These are phyloP conservation scores for Aphelocoma californica DNA, from an alignment of 2,797 vertebrate species.

Conservation along the genomic window DNA sequence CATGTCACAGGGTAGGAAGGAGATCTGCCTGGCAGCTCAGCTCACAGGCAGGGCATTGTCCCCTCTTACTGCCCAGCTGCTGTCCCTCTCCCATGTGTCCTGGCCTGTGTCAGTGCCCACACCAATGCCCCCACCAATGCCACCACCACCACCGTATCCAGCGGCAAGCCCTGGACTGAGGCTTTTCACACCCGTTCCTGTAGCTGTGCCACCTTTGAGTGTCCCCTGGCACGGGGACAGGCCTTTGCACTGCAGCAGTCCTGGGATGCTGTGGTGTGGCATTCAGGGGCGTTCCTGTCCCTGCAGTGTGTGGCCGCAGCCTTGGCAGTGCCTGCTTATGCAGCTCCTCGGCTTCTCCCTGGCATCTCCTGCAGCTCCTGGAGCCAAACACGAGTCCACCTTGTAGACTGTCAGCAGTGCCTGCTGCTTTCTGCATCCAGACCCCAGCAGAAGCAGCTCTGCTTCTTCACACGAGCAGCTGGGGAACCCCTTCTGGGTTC, in stretches of 20 bases:
- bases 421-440: background rate
- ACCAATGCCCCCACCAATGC: fast-evolving
- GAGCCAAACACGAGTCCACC: background rate
- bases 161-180: fast-evolving
- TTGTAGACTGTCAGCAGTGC: background rate
- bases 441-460: background rate
- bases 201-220: background rate
- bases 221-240: fast-evolving
- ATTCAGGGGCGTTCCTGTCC: background rate
- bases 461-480: background rate
- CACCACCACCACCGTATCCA: fast-evolving
- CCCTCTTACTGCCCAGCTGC: background rate
- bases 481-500: background rate
- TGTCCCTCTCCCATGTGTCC: background rate
- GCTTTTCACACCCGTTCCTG: fast-evolving
- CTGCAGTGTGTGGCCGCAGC: background rate
- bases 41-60: background rate
- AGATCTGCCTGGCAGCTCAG: background rate
- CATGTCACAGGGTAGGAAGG: background rate
- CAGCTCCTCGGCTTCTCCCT: background rate
- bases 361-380: fast-evolving
- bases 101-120: background rate
- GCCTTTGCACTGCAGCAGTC: fast-evolving
- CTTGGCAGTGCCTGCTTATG: background rate
- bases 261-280: fast-evolving